phyloP scores from a whole-genome alignment of 2,888 invertebrate genomes.

The Patella pellucida region DNA sequence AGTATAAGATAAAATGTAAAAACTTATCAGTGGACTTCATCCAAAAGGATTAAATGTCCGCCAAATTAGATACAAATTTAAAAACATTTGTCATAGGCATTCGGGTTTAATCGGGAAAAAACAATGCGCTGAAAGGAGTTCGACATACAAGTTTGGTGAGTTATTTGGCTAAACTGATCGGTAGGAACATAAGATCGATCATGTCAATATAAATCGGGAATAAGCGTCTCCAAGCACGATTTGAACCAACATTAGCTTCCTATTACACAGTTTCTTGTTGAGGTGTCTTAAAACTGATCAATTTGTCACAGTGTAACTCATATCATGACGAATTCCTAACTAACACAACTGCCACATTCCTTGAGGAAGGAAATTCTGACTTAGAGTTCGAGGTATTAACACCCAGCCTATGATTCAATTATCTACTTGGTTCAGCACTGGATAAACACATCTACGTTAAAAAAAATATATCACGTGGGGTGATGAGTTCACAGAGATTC shows the following conservation, averaged over 20 bases:
- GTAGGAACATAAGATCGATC: not conserved
- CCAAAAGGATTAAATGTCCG: not conserved
- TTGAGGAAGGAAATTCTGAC: no score
- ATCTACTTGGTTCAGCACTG: no score
- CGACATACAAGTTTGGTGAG: not conserved
- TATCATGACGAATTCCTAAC: not conserved
- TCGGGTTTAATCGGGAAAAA: no score
- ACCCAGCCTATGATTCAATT: no score
- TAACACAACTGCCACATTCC: no score
- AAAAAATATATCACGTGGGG: no score
- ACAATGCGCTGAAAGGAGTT: no score
- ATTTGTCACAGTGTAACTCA: slow-evolving; percentile 1
- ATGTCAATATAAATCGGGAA: slow-evolving; percentile 7
- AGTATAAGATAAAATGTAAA: not conserved
- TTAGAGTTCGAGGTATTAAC: no score
- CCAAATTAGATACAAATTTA: no score
- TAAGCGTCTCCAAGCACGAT: slow-evolving; percentile 2
- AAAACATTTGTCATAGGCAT: no score
- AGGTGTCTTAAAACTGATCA: not conserved
- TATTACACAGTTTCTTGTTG: slow-evolving; percentile 4
- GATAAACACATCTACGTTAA: no score
- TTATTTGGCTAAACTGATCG: slow-evolving; percentile 9
- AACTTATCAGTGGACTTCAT: slow-evolving; percentile 3
- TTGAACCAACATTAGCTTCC: slow-evolving; percentile 4
- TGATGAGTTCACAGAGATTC: no score